phyloP scores from a whole-genome alignment of 2,888 invertebrate species.

The Cepaea hortensis region DNA sequence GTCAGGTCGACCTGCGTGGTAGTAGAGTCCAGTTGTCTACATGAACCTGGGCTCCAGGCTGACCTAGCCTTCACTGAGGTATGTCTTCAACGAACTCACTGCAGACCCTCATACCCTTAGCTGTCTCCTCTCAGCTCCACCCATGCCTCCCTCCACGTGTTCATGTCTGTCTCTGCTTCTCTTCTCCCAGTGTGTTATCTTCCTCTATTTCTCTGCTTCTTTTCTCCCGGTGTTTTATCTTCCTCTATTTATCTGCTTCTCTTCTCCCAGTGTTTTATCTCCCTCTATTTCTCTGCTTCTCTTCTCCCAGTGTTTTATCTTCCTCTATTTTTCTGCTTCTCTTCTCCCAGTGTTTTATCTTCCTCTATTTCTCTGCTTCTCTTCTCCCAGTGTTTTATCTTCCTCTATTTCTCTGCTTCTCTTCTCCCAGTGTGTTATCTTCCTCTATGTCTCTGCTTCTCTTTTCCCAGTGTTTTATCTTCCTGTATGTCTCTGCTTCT shows the following conservation, averaged over 20 bases:
- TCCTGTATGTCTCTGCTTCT: no score
- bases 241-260: not conserved
- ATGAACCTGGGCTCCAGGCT: no score
- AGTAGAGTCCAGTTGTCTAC: no score
- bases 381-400: not conserved
- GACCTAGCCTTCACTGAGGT: no score
- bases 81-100: not conserved
- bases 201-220: not conserved
- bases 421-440: not conserved
- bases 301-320: not conserved
- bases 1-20: no score
- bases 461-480: not conserved
- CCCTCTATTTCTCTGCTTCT: no score
- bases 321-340: not conserved
- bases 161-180: not conserved
- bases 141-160: not conserved
- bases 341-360: not conserved
- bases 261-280: no score
- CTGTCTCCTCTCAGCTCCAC: not conserved
- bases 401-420: not conserved
- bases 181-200: not conserved
- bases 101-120: not conserved
- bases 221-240: not conserved
- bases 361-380: not conserved
- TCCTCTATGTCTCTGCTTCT: not conserved